Percentiles rank a stretch among this genome's conserved stretches.
Conservation (phyloP, 2,888 invertebrate species). For the Cataglyphis rosenhaueri region DNA sequence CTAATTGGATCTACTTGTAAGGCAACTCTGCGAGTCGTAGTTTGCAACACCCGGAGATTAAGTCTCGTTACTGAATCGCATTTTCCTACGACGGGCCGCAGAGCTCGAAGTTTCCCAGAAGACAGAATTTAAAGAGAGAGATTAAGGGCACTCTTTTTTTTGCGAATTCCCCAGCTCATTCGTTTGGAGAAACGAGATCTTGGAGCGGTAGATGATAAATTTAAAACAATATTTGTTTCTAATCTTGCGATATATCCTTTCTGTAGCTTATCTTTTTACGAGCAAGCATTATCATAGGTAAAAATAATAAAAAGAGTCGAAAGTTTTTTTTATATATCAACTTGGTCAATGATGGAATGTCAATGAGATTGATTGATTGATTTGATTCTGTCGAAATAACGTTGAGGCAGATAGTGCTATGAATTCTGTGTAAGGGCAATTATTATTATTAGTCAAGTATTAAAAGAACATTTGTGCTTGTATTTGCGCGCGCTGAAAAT, state of each 20-base stretch:
- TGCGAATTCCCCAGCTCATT: background rate
- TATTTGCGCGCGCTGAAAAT: background rate
- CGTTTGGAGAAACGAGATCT: background rate
- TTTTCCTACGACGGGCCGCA: constrained; percentile 45
- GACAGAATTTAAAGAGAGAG: constrained; percentile 38
- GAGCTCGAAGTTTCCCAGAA: constrained; percentile 29
- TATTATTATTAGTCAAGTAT: background rate
- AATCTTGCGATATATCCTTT: background rate
- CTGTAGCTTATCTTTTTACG: background rate
- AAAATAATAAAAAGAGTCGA: background rate
- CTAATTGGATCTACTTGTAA: constrained; percentile 63
- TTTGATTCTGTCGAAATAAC: constrained; percentile 3
- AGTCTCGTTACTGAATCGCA: constrained; percentile 51
- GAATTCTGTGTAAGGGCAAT: background rate
- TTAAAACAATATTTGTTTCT: background rate
- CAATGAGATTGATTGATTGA: background rate
- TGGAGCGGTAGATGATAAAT: background rate
- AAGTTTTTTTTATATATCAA: background rate
- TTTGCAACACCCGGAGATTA: constrained; percentile 42
- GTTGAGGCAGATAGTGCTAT: background rate
- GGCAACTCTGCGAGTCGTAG: constrained; percentile 31
- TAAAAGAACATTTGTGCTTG: background rate
- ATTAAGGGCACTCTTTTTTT: constrained; percentile 3
- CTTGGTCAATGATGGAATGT: background rate
- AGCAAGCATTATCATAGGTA: background rate